These are phyloP conservation scores for Phymatocera aterrima DNA, from an alignment of 2,888 invertebrate species.

Conservation along the genomic window DNA sequence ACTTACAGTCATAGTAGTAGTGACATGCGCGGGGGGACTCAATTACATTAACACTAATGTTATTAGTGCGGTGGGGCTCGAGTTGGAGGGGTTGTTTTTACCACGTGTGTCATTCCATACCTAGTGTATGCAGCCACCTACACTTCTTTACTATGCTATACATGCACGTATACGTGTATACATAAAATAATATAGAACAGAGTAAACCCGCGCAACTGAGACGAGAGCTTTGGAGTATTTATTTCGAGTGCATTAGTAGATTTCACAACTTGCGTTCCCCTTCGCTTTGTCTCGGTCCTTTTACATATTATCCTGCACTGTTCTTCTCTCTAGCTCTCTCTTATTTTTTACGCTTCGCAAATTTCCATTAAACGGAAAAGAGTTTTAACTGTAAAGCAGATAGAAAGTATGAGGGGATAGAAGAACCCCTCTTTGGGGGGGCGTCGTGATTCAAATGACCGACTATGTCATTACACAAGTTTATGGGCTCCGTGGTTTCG, in stretches of 20 bases:
- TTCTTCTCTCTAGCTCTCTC: not conserved
- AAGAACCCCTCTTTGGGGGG: not conserved
- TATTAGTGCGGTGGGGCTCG: constrained; percentile 65
- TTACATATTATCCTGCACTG: not conserved
- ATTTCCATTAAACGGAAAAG: not conserved
- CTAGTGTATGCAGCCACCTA: not conserved
- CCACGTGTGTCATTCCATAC: constrained; percentile 43
- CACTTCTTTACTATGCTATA: not conserved
- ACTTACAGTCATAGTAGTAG: not conserved
- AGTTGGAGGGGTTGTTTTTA: constrained; percentile 48
- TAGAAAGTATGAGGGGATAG: not conserved
- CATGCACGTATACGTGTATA: not conserved
- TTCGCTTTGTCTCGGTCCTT: constrained; percentile 62
- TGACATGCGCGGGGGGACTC: constrained; percentile 53
- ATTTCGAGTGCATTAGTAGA: constrained; percentile 62
- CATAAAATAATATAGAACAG: not conserved
- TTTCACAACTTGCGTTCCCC: constrained; percentile 55
- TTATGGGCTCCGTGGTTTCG: not conserved
- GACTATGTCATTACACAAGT: constrained; percentile 20
- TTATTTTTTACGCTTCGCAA: not conserved
- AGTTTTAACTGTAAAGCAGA: not conserved
- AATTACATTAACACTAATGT: constrained; percentile 70
- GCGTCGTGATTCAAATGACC: not conserved
- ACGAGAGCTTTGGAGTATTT: not conserved
- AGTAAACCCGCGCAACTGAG: not conserved